Evolutionary conservation across 2,797 vertebrate species (phyloP).

Genomic region (Propithecus perrieri): DNA sequence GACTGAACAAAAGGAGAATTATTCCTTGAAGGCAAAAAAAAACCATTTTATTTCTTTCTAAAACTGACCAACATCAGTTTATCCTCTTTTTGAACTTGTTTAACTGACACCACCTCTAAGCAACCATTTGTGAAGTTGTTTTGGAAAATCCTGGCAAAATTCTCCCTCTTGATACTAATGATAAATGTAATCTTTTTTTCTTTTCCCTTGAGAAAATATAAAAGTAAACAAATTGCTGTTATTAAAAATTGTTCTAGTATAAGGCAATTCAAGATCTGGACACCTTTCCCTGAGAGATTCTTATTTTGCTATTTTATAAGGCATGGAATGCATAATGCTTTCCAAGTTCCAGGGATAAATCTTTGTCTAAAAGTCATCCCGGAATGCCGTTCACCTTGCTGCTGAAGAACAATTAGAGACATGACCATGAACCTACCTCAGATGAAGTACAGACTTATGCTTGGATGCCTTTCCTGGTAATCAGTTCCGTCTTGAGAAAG

Average conservation of each 20-base stretch:
- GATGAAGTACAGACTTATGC: not conserved
- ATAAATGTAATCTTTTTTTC: not conserved
- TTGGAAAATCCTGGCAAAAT: not conserved
- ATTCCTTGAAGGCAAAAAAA: not conserved
- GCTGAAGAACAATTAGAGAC: not conserved
- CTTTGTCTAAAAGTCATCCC: slow-evolving; percentile 8
- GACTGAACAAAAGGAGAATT: not conserved
- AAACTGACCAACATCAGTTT: not conserved
- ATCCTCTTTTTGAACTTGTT: slow-evolving; percentile 15
- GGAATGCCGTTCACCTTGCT: not conserved
- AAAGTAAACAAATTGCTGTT: not conserved
- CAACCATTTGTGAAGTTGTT: not conserved
- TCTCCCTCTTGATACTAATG: not conserved
- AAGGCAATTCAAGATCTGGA: not conserved
- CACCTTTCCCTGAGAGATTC: not conserved
- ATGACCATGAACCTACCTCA: not conserved
- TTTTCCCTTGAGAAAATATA: not conserved
- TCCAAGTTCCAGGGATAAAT: slow-evolving; percentile 27
- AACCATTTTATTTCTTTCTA: not conserved
- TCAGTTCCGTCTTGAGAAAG: not conserved
- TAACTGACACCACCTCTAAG: not conserved
- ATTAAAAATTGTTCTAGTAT: slow-evolving; percentile 14
- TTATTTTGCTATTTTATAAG: slow-evolving; percentile 37
- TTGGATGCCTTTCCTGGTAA: not conserved
- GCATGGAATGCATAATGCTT: not conserved